A percentile compares a stretch with the other conserved stretches of the same genome.
Evolutionary conservation across 2,888 invertebrate genomes (phyloP).

Genomic region (Lysandra coridon): DNA sequence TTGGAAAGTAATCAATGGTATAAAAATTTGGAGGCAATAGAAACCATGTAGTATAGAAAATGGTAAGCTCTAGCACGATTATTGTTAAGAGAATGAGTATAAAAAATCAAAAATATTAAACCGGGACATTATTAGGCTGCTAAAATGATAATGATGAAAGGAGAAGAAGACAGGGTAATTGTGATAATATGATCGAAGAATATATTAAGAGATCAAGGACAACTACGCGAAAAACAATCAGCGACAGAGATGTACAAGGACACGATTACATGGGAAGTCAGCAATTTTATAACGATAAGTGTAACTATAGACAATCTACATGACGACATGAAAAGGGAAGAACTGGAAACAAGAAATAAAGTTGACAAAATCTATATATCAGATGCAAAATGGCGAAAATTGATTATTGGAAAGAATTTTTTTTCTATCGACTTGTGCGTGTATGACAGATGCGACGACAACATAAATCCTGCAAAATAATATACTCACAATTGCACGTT

Average conservation of each 20-base stretch:
- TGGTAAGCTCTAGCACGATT: not conserved
- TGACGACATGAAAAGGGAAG: not conserved
- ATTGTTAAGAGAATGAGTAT: not conserved
- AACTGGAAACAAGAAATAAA: not conserved
- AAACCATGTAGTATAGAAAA: not conserved
- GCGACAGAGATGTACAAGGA: not conserved
- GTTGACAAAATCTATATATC: not conserved
- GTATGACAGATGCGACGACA: not conserved
- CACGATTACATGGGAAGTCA: not conserved
- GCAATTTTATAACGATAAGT: not conserved
- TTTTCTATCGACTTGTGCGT: conserved; percentile 15
- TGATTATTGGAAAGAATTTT: not conserved
- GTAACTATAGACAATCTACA: not conserved
- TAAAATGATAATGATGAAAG: not conserved
- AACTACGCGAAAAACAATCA: not conserved
- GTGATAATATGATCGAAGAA: not conserved
- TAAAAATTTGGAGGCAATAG: not conserved
- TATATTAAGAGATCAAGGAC: not conserved
- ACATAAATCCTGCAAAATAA: not conserved
- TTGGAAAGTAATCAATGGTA: not conserved
- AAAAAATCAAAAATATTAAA: not conserved
- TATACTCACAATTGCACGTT: too few species aligned
- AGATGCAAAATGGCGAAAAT: too few species aligned
- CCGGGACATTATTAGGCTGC: not conserved
- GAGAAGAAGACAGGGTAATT: not conserved